Base-by-base conservation (phyloP, 2,113 vertebrate genomes). In the Saccopteryx leptura region DNA sequence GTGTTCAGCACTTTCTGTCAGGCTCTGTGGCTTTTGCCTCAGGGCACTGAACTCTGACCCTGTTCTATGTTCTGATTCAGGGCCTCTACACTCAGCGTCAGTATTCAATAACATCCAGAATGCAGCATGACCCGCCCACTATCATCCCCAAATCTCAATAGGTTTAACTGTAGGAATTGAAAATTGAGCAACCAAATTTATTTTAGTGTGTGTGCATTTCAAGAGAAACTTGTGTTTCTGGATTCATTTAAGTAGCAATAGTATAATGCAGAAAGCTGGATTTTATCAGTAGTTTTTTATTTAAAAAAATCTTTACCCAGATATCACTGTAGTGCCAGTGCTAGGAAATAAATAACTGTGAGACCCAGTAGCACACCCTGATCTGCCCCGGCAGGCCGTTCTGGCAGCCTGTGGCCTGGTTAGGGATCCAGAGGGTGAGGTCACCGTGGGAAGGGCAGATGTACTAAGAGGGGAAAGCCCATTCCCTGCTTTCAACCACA, bases 401-500 rank as follows among this genome's bases (percentile, higher is more conserved):
- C 88, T 96, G 65, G 90, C 81, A 63, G 46, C 60, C 12, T 1
- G 39, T 10, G 1, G 54, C 23, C 11, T 50, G 1, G 13, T 61
- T 2, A 0, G 21, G 81, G 94, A 76, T 66, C 54, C 74, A 63
- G 90, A 2, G 15, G 6, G 9, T 66, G n/a, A 96, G 96, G 82
- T 91, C 75, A 87, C 63, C 6, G 2, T 1, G 0, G 90, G 74
- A 61, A 79, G 21, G 21, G 85, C 17, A 88, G 96, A 79, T 61
- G 83, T 0, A 23, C 26, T 50, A 52, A 1, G 82, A 74, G 21
- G 68, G 66, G 74, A 63, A 88, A 85, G 21, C 24, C 24, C 4
- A 6, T 72, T 96, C 94, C 68, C 1, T 2, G 52, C 69, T 28
- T 91, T 83, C 76, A 19, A 91, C 92, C 9, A 2, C 96, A 97